Evolutionary conservation across 64 coral and sea anemone genomes (phyloP).

Genomic region (Dendronephthya gigantea): DNA sequence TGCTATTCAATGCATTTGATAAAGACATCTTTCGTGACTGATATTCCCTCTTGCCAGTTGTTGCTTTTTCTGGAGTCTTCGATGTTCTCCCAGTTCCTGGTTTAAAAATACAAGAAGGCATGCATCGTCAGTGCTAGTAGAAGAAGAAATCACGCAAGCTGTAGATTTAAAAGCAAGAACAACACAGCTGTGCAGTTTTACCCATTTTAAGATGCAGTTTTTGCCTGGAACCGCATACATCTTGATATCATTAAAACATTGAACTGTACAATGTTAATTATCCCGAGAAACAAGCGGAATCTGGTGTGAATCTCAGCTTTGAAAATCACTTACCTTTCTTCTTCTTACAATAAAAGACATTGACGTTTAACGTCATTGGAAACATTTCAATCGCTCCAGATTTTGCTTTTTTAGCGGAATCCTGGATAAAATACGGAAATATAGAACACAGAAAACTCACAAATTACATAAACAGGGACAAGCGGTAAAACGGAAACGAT

Average conservation of each 20-base stretch:
- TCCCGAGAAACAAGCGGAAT: no score
- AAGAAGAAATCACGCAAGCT: no score
- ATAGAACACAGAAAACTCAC: background rate
- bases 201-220: no score
- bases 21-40: background rate
- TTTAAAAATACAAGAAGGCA: background rate
- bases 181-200: no score
- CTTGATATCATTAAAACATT: no score
- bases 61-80: background rate
- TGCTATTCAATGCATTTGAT: background rate
- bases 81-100: background rate
- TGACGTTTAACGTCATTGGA: background rate
- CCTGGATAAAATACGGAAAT: background rate
- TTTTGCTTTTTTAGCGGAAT: background rate
- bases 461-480: background rate
- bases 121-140: background rate
- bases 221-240: no score
- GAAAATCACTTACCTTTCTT: background rate
- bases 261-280: no score
- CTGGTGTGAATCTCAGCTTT: no score
- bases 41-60: background rate
- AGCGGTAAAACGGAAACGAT: background rate
- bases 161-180: no score
- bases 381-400: background rate
- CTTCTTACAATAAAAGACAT: background rate